Evolutionary conservation across 2,797 vertebrate genomes (phyloP).

Genomic region (Sorex maritimensis): DNA sequence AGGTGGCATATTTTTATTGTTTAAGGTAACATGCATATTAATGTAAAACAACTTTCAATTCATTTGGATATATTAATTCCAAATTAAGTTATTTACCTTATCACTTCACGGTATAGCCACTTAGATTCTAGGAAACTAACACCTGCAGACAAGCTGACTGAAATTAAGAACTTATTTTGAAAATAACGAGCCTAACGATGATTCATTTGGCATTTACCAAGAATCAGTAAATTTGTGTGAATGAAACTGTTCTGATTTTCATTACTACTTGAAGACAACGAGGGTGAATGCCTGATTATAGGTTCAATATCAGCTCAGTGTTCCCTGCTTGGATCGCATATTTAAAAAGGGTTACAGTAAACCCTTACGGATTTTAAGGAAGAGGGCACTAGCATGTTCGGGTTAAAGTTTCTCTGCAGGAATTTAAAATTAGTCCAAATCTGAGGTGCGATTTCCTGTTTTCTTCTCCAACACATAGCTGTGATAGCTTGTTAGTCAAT

Average conservation of each 20-base stretch:
- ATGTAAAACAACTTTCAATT: constrained; percentile 73
- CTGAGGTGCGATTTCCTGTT: neutral
- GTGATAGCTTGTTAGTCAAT: neutral
- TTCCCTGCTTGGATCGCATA: neutral
- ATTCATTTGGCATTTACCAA: constrained; percentile 67
- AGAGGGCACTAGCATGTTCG: neutral
- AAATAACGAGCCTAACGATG: constrained; percentile 32
- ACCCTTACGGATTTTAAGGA: neutral
- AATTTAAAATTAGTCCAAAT: neutral
- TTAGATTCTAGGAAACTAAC: constrained; percentile 64
- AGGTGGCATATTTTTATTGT: constrained; percentile 25
- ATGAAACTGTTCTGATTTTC: constrained; percentile 72
- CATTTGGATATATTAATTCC: constrained; percentile 79
- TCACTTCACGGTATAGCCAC: constrained; percentile 34
- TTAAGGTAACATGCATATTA: constrained; percentile 46
- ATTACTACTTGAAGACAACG: constrained; percentile 78
- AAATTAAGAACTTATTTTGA: constrained; percentile 75
- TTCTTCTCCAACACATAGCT: neutral
- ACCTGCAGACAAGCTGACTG: constrained; percentile 49
- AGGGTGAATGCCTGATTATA: constrained; percentile 32
- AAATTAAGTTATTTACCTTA: constrained; percentile 82
- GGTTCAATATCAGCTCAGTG: neutral
- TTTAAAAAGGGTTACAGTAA: neutral
- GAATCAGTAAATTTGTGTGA: constrained; percentile 73
- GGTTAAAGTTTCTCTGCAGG: neutral